phyloP scores from a whole-genome alignment of 2,797 vertebrate species.

The Poecilia gillii region DNA sequence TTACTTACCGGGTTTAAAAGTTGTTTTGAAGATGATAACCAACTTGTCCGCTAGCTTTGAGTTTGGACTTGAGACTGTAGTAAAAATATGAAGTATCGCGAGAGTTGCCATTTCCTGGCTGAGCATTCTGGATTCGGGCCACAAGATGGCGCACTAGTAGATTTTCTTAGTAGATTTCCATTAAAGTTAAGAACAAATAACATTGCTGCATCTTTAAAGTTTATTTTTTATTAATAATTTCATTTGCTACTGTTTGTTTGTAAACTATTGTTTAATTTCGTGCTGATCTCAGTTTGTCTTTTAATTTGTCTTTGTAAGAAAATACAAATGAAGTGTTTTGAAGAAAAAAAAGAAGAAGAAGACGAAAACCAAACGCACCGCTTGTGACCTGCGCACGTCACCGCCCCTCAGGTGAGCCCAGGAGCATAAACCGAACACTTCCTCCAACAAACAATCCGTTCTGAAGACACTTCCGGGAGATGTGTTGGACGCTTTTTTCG shows the following conservation, averaged over 20 bases:
- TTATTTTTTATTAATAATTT: background rate
- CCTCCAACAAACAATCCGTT: too few relatives aligned
- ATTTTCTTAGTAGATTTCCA: background rate
- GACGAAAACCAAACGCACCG: background rate
- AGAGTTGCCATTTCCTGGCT: fast-evolving
- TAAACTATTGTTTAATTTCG: background rate
- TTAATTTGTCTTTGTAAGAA: background rate
- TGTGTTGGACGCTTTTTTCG: conserved; percentile 14
- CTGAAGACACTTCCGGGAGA: conserved; percentile 49
- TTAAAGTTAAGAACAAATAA: background rate
- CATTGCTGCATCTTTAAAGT: background rate
- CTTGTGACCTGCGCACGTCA: background rate
- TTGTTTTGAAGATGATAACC: background rate
- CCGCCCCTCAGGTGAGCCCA: conserved; percentile 36
- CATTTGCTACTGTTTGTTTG: background rate
- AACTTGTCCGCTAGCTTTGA: background rate
- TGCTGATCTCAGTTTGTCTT: background rate
- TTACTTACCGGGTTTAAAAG: conserved; percentile 18
- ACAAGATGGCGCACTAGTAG: conserved; percentile 36
- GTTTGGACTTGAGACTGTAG: background rate
- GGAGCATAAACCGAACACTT: background rate
- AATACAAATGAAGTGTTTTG: background rate
- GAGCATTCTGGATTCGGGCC: fast-evolving
- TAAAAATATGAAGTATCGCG: conserved; percentile 35
- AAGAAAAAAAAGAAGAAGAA: background rate